phyloP scores from a whole-genome alignment of 2,113 vertebrate genomes.

The Candoia aspera region DNA sequence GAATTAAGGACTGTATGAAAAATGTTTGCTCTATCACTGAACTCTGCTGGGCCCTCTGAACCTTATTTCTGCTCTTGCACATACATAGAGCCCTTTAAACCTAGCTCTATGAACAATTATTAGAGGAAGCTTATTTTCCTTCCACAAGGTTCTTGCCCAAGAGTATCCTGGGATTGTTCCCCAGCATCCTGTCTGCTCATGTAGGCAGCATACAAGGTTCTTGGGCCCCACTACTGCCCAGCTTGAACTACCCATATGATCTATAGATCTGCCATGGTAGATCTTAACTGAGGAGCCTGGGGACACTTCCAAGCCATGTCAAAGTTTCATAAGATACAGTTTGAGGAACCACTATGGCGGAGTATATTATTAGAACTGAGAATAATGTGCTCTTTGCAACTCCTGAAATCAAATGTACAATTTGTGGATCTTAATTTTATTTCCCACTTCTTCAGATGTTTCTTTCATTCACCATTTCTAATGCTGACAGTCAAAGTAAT shows the following conservation, averaged over 20 bases:
- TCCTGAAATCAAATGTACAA: neutral
- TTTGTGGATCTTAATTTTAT: neutral
- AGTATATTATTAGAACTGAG: neutral
- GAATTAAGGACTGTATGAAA: neutral
- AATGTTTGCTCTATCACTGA: neutral
- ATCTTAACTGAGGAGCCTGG: neutral
- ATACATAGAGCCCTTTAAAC: neutral
- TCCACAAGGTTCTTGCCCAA: neutral
- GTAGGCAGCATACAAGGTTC: neutral
- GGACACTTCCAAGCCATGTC: neutral
- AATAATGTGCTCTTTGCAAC: neutral
- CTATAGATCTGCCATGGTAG: neutral
- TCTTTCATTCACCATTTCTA: neutral
- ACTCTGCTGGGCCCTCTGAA: neutral
- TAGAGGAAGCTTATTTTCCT: neutral
- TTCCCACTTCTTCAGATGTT: neutral
- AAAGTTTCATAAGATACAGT: neutral
- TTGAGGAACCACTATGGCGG: neutral
- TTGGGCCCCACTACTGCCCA: too few species aligned
- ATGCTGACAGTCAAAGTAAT: conserved; percentile 17
- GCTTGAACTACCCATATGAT: neutral
- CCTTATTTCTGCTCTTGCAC: neutral
- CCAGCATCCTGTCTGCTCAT: neutral
- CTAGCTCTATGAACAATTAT: neutral
- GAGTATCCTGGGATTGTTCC: neutral